Base-by-base conservation (phyloP, 2,113 vertebrate species). In the Mustelus asterias region DNA sequence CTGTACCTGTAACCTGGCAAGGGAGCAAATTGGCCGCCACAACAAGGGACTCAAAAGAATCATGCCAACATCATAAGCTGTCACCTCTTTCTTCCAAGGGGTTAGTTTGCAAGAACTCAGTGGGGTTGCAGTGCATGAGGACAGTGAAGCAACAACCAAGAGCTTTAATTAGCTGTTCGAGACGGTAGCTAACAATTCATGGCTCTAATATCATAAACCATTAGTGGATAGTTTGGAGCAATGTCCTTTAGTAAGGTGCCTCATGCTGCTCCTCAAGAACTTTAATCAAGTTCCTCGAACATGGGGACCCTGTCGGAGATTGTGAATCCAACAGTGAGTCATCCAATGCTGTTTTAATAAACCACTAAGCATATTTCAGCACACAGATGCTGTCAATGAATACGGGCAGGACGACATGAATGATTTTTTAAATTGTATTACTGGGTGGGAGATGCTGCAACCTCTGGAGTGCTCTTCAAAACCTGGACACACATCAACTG, bases 341-440 rank as follows among this genome's bases (percentile, higher is more conserved):
- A 93, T 67, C 89, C 89, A 67, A 58, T 10, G n/a, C 94, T 16
- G 26, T 95, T 72, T 95, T 95, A 95, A 95, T 95, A 76, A 95
- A 94, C 65, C 48, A 70, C 24, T 94, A 48, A 48, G 44, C 10
- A 69, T 29, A 94, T 44, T 94, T 94, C 60, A 67, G 58, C 63
- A 69, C 63, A 24, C n/a, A 7, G 90, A 41, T 41, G 16, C 60
- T 94, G 65, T 44, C 33, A 41, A 24, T 29, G 37, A 13, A 11
- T n/a, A 4, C 8, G 8, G 20, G n/a, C 92, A 48, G 67, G 48
- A 95, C 26, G 26, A 48, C 54, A 26, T 48, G n/a, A 29, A 29
- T 63, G 11, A 76, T 72, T 95, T 69, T 95, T 48, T 65, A 20
- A 33, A 95, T 72, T 95, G 41, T 54, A 18, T 54, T 48, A 72